Percentiles rank a stretch among this genome's conserved stretches.
These are phyloP conservation scores for Spermophilus dauricus DNA, from an alignment of 2,113 vertebrate genomes.

Conservation along the genomic window DNA sequence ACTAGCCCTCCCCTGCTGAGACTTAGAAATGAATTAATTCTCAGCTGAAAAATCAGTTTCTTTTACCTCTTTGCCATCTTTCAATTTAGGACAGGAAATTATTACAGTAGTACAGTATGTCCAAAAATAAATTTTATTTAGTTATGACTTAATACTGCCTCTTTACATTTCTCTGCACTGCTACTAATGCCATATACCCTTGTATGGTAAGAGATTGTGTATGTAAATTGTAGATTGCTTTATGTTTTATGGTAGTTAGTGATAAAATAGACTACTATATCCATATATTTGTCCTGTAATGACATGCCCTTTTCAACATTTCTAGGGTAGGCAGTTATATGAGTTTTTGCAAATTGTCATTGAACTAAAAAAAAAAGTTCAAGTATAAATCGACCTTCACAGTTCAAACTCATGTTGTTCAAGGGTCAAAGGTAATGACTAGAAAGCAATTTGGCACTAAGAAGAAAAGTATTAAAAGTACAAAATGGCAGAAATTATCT, in stretches of 20 bases:
- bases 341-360: neutral
- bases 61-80: conserved; percentile 70
- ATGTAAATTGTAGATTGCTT: neutral
- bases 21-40: neutral
- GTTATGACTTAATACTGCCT: too few relatives aligned
- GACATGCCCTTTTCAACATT: neutral
- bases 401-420: neutral
- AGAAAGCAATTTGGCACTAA: neutral
- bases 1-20: neutral
- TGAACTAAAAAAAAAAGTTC: neutral
- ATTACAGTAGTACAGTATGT: neutral
- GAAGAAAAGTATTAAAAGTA: neutral
- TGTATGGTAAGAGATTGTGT: neutral
- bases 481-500: neutral
- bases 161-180: neutral
- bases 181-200: neutral
- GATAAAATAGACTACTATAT: neutral
- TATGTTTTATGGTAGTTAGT: neutral
- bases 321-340: neutral
- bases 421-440: neutral
- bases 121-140: neutral
- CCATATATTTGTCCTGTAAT: neutral
- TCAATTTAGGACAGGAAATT: neutral
- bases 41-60: neutral
- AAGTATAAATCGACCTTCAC: too few relatives aligned